Evolutionary conservation across 1,140 invertebrate genomes (phyloP), one percentile per base, ranked within the genome.

Genomic region (Anastrepha obliqua): DNA sequence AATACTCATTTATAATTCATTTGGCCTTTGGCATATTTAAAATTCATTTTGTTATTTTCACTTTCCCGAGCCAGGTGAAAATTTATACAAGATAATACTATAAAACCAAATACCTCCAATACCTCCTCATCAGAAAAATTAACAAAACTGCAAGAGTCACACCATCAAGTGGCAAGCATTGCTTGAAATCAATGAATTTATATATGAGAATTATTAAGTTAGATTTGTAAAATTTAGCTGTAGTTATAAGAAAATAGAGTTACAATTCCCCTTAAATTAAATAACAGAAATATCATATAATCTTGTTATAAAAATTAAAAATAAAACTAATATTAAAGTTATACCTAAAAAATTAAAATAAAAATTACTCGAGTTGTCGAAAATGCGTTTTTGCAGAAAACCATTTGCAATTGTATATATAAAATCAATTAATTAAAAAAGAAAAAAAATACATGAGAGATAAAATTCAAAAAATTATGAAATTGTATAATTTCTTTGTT

Each of bases 101-200:
- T 81, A 70, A 86, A 88, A 88, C 86, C 86, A 87, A 87, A 87
- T 88, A 88, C 88, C 88, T 88, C 88, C 60, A 67, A 81, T 88
- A 88, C 88, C 88, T 88, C 88, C 60, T 65, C 29, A 58, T 42
- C 13, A n/a, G 13, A 9, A 62, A 62, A 15, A 62, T n/a, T 62
- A 62, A 62, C 60, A 81, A 81, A 81, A 81, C 13, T 81, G 20
- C 47, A 15, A 9, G n/a, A n/a, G n/a, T 55, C 15, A 13, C 6
- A 55, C n/a, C n/a, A 29, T 29, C 29, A 29, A 44, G n/a, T 60
- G 55, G 11, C n/a, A 86, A 60, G 44, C 55, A 65, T 15, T 62
- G 42, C 62, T 17, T 42, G 59, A 47, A 88, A 87, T 11, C 7
- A 44, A 88, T 64, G 42, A 70, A 81, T 59, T 39, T 47, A 88